Evolutionary conservation across 2,797 vertebrate species (phyloP), one percentile per base, ranked within the genome.

Genomic region (Gobionotothen gibberifrons): DNA sequence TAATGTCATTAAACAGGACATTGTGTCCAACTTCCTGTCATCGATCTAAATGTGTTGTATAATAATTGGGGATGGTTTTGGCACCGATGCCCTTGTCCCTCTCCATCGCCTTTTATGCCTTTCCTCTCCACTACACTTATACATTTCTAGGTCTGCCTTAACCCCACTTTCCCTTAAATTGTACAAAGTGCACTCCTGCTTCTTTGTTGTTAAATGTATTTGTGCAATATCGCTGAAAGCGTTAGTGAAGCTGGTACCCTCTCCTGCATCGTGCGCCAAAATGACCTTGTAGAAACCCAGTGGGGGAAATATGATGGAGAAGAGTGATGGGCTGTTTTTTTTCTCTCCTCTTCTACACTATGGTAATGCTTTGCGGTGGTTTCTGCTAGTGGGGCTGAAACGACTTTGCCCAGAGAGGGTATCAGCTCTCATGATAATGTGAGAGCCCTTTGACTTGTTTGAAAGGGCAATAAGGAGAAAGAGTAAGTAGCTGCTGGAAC

Each of bases 281-380:
- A 87, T 94, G 93, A 94, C 94, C 93, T 95, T 95, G 93, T 91
- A 85, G 89, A 90, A 90, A 83, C 76, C 89, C 79, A 66, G 77
- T 76, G 61, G 80, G 81, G 83, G 81, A 81, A 69, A 60, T 46
- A 49, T 67, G 85, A 82, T 67, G 65, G 83, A 72, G 85, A 58
- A 57, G 52, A 84, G 81, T 74, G 85, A 86, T 78, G 78, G 66
- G 75, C 75, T 43, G 3, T 36, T 66, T 68, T 26, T 32, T 36
- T 66, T 62, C 36, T 62, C 36, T 16, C 43, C 57, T 14, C 19
- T 48, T 43, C 70, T 76, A 55, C 52, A 19, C 48, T 54, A 46
- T 69, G 63, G 3, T 64, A 15, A 46, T 60, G 65, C 74, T 80
- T 43, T 78, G 72, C 59, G 56, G 57, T 72, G 74, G 19, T 62